A percentile compares a stretch with the other conserved stretches of the same genome.
Conservation (phyloP, 2,113 vertebrate genomes). For the Eurystomus gularis region DNA sequence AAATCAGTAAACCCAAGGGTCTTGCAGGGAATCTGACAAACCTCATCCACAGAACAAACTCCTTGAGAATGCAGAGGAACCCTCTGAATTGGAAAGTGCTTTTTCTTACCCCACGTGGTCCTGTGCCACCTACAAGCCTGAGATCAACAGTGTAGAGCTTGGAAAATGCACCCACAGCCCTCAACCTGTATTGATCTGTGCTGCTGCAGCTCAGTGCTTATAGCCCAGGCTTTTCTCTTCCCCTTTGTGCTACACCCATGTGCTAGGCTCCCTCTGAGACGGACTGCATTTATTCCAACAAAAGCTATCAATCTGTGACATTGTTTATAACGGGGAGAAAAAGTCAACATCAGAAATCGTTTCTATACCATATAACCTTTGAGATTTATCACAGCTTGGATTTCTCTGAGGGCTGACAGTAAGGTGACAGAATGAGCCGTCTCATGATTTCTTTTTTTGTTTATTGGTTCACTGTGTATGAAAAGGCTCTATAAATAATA, state of each 20-base stretch:
- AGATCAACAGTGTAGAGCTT: background rate
- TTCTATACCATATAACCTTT: background rate
- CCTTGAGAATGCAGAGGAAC: background rate
- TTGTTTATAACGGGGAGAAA: background rate
- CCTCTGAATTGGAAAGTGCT: background rate
- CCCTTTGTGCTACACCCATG: background rate
- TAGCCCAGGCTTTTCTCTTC: background rate
- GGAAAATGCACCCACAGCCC: background rate
- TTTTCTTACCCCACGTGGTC: accelerated
- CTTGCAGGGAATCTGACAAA: background rate
- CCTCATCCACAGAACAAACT: background rate
- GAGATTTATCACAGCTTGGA: background rate
- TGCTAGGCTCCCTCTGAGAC: background rate
- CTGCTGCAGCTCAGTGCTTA: background rate
- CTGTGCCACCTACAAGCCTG: background rate
- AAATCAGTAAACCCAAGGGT: background rate
- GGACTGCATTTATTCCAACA: background rate
- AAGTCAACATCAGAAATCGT: constrained; percentile 34
- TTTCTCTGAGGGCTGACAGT: background rate
- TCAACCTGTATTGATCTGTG: background rate
- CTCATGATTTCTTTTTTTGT: background rate
- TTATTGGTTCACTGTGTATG: background rate
- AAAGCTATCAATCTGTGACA: constrained; percentile 33
- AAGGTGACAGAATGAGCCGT: background rate
- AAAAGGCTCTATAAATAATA: constrained; percentile 5